Conservation (phyloP, 2,888 invertebrate species). For the Crossocerus cetratus region DNA sequence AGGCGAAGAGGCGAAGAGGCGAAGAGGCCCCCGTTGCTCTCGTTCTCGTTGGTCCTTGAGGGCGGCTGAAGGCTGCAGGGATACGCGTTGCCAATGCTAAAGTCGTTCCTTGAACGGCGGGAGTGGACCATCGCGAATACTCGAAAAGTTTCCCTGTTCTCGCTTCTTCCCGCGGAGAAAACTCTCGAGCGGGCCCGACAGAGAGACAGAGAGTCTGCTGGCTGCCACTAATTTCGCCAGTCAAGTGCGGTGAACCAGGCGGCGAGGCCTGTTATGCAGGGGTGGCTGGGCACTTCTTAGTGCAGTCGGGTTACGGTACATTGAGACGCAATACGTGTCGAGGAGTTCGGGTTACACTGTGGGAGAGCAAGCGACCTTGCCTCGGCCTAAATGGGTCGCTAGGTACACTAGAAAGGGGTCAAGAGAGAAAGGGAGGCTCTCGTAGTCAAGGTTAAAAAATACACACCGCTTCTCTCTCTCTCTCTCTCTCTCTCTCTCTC, state of each 20-base stretch:
- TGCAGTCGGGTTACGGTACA: constrained; percentile 33
- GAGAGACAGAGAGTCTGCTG: neutral
- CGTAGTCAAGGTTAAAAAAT: constrained; percentile 43
- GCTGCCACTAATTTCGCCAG: neutral
- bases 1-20: constrained; percentile 14
- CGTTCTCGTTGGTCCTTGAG: constrained; percentile 40
- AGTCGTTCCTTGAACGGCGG: constrained; percentile 36
- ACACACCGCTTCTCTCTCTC: constrained; percentile 13
- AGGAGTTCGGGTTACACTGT: constrained; percentile 26
- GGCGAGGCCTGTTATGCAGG: no score
- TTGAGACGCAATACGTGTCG: constrained; percentile 36
- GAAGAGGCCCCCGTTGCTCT: constrained; percentile 6
- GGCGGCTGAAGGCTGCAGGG: constrained; percentile 59
- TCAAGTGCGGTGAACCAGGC: no score
- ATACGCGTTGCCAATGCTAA: constrained; percentile 62
- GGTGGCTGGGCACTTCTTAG: neutral
- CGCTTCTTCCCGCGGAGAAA: neutral
- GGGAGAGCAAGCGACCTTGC: constrained; percentile 45
- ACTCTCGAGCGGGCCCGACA: no score
- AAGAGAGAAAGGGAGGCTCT: constrained; percentile 43
- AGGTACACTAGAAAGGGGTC: constrained; percentile 38
- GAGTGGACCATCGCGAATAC: constrained; percentile 34
- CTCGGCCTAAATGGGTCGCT: constrained; percentile 47
- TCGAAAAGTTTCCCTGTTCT: constrained; percentile 16
- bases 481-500: neutral